phyloP scores from a whole-genome alignment of 1,140 invertebrate genomes.

The Anastatus disparis region DNA sequence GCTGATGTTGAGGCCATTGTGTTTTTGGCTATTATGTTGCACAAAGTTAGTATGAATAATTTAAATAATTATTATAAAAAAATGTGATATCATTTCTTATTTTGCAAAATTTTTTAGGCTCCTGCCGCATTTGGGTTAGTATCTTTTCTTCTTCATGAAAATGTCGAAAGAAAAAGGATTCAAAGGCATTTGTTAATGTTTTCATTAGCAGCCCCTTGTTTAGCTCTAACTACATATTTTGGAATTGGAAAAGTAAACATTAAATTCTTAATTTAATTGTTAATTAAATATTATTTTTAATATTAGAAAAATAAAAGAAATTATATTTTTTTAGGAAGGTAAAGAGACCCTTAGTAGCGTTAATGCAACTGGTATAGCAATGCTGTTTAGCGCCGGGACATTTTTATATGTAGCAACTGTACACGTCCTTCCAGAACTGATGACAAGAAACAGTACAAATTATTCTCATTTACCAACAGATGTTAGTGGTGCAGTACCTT shows the following conservation, averaged over 20 bases:
- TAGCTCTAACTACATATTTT: slow-evolving; percentile 93
- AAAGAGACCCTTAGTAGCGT: slow-evolving; percentile 81
- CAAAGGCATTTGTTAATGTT: slow-evolving; percentile 93
- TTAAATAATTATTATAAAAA: background rate
- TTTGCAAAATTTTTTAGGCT: slow-evolving; percentile 70
- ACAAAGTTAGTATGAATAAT: slow-evolving; percentile 78
- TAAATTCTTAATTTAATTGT: background rate
- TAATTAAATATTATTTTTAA: slow-evolving; percentile 23
- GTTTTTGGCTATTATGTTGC: slow-evolving; percentile 98
- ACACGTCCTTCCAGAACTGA: slow-evolving; percentile 95
- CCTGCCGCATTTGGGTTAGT: slow-evolving; percentile 98
- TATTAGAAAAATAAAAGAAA: background rate
- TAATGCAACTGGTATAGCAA: slow-evolving; percentile 94
- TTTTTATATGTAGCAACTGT: slow-evolving; percentile 99
- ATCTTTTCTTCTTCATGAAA: slow-evolving; percentile 95
- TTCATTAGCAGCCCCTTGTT: slow-evolving; percentile 89
- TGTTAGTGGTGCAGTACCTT: slow-evolving; percentile 65
- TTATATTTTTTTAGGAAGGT: slow-evolving; percentile 67
- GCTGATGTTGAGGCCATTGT: slow-evolving; percentile 97
- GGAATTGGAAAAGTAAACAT: slow-evolving; percentile 86
- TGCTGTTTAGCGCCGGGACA: slow-evolving; percentile 98
- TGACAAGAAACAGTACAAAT: slow-evolving; percentile 66
- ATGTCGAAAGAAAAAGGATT: slow-evolving; percentile 89
- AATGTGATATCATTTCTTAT: background rate
- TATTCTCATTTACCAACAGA: slow-evolving; percentile 67